These are phyloP conservation scores for Macrotrachela quadricornifera DNA, from an alignment of 1,140 invertebrate genomes.

Conservation along the genomic window DNA sequence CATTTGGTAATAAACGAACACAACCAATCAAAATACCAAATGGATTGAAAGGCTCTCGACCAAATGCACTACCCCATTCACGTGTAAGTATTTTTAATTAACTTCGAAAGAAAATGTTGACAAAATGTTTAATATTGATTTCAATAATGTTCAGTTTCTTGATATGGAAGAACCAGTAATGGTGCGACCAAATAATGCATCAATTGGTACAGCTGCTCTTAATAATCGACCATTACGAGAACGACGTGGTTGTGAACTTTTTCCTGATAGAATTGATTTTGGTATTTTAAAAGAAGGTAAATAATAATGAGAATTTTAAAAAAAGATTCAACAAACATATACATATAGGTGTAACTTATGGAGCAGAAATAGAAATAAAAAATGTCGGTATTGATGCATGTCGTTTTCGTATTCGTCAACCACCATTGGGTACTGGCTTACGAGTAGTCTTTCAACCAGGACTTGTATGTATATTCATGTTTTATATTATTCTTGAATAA, in stretches of 20 bases:
- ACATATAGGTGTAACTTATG: constrained; percentile 12
- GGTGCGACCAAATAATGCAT: constrained; percentile 19
- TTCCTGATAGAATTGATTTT: constrained; percentile 25
- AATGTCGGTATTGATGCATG: constrained; percentile 28
- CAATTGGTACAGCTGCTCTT: constrained; percentile 16
- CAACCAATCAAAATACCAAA: constrained; percentile 18
- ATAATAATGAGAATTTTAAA: too few species aligned
- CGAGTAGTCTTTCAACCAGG: constrained; percentile 24
- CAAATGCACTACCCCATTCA: constrained; percentile 19
- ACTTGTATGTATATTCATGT: constrained; percentile 16
- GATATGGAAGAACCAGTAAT: constrained; percentile 23
- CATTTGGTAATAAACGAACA: constrained; percentile 14
- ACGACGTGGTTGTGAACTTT: constrained; percentile 18
- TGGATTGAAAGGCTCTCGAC: constrained; percentile 19
- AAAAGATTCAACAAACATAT: too few species aligned
- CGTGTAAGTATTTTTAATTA: constrained; percentile 13
- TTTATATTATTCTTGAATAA: not conserved
- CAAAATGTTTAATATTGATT: not conserved
- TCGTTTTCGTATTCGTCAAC: constrained; percentile 25
- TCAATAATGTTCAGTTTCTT: constrained; percentile 16
- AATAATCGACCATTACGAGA: constrained; percentile 15
- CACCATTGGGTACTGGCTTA: constrained; percentile 25
- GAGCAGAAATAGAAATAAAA: constrained; percentile 12
- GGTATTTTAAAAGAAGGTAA: constrained; percentile 23
- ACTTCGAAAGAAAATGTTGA: not conserved